phyloP scores from a whole-genome alignment of 2,888 invertebrate genomes.

The Eupsilia transversa region DNA sequence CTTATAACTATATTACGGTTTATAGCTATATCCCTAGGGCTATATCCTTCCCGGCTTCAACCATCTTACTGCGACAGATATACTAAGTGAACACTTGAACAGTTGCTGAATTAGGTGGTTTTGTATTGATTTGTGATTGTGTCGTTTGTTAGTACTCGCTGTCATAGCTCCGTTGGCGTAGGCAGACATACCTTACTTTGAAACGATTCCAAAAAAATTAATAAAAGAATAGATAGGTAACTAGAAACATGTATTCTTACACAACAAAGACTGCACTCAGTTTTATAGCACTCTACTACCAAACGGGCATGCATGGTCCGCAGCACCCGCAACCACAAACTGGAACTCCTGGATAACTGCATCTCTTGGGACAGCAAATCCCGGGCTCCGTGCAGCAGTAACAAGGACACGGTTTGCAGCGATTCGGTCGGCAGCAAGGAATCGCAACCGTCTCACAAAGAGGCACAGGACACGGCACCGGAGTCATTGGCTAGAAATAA shows the following conservation, averaged over 20 bases:
- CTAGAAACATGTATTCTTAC: slow-evolving; percentile 53
- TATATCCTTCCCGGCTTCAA: no score
- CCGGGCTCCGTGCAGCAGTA: slow-evolving; percentile 87
- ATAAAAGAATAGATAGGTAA: slow-evolving; percentile 32
- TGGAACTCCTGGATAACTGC: slow-evolving; percentile 86
- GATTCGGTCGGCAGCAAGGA: slow-evolving; percentile 88
- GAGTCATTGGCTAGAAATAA: slow-evolving; percentile 74
- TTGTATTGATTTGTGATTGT: not conserved
- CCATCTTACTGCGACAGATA: no score
- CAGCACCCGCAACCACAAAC: slow-evolving; percentile 79
- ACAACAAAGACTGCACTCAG: slow-evolving; percentile 33
- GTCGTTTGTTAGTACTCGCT: not conserved
- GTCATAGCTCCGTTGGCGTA: not conserved
- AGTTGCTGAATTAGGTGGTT: not conserved
- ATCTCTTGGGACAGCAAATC: slow-evolving; percentile 82
- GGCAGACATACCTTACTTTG: not conserved
- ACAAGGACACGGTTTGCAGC: slow-evolving; percentile 90
- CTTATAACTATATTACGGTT: no score
- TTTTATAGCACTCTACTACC: slow-evolving; percentile 73
- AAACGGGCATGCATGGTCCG: slow-evolving; percentile 87
- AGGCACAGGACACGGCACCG: slow-evolving; percentile 73
- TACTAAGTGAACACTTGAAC: not conserved
- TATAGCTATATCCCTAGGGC: no score
- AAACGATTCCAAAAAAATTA: not conserved
- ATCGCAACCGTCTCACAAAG: slow-evolving; percentile 84